These are phyloP conservation scores for Uropsilus gracilis DNA, from an alignment of 2,113 vertebrate genomes.

Conservation along the genomic window DNA sequence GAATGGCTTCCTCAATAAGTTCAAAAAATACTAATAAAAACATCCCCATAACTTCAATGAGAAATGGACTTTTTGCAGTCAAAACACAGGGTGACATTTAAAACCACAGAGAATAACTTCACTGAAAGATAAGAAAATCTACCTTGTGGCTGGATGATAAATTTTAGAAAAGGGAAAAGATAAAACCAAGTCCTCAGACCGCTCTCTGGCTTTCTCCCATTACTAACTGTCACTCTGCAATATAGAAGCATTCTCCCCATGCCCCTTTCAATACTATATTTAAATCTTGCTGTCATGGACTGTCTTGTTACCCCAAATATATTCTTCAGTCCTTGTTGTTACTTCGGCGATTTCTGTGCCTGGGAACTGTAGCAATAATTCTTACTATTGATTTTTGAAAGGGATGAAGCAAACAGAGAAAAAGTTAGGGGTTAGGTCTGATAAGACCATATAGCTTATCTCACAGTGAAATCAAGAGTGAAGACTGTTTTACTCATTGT, in stretches of 20 bases:
- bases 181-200: background rate
- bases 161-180: slow-evolving; percentile 11
- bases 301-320: background rate
- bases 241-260: no score
- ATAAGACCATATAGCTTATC: background rate
- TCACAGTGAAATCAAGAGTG: background rate
- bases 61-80: background rate
- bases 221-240: background rate
- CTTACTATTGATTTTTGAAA: background rate
- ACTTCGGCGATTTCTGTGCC: background rate
- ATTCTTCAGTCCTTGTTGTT: background rate
- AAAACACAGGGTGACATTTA: background rate
- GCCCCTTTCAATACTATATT: background rate
- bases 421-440: background rate
- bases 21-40: background rate
- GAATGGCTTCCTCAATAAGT: background rate
- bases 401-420: background rate
- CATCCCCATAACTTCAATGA: background rate
- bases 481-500: background rate
- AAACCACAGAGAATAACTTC: background rate
- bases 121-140: slow-evolving; percentile 21
- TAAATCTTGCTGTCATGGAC: background rate
- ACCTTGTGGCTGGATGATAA: background rate
- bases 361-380: background rate
- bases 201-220: background rate